Base-by-base conservation (phyloP, 2,113 vertebrate species). In the Dicentrarchus labrax region DNA sequence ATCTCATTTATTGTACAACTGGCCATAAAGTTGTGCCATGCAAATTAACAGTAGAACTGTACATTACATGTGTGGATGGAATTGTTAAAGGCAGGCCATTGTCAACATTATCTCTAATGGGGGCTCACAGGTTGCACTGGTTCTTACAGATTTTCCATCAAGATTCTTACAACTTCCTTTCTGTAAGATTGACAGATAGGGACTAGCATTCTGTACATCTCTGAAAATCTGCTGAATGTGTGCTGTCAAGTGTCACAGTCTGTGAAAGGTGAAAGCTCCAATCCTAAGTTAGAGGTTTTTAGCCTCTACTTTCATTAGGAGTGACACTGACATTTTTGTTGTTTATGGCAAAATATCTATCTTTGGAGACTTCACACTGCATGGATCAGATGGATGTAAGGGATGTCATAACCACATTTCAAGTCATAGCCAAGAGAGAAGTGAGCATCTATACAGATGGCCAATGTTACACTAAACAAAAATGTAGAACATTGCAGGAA, bases 1-100 rank as follows among this genome's bases (percentile, higher is more conserved):
- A 61, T 85, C 41, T 51, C 68, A 86, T 88, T 84, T 48, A 71
- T 59, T 54, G 76, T 83, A 79, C 36, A 75, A 76, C 5, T 65
- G 57, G 60, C 65, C 61, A 43, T 80, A 4, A 57, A 53, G n/a
- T 53, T 73, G 48, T 24, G 56, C 19, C 56, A 39, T 57, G 36
- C 53, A 69, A 47, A 89, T 78, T 22, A 71, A 82, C 70, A 80
- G 48, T 16, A 61, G 16, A 47, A 73, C 8, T 50, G 30, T 30
- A 30, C 30, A 30, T 30, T 30, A 30, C 30, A 79, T 9, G 62
- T 22, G 11, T 50, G 77, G 51, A 45, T 24, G 10, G 16, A 43
- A 64, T n/a, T 67, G 38, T 53, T 54, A 64, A 39, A 67, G 15
- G 57, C 8, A 64, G 72, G 10, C 17, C 19, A 72, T 11, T 72